Conservation (phyloP, 2,113 vertebrate species). For the Heteronetta atricapilla region DNA sequence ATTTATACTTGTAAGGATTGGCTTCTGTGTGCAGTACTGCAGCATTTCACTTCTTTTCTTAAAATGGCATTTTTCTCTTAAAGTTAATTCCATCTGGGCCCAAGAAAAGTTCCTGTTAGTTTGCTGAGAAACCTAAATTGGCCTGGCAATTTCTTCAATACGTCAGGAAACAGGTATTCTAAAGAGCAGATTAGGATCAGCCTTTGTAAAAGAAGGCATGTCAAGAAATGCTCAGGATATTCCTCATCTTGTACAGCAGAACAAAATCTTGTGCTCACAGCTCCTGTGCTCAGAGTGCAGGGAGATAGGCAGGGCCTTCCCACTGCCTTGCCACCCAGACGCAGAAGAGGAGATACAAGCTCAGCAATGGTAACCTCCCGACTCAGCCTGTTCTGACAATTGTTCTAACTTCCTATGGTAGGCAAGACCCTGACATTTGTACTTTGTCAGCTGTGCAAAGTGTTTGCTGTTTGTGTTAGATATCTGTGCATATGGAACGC, state of each 20-base stretch:
- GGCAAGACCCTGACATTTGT: background rate
- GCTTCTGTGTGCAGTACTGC: background rate
- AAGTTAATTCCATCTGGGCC: background rate
- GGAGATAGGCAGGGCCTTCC: background rate
- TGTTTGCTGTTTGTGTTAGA: background rate
- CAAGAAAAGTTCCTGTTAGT: background rate
- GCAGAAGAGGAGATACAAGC: background rate
- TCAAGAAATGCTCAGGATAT: background rate
- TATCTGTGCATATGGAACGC: no score
- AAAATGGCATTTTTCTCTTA: constrained; percentile 2
- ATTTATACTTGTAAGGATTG: background rate
- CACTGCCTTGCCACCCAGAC: background rate
- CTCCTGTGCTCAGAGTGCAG: background rate
- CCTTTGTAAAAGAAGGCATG: background rate
- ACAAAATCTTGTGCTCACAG: background rate
- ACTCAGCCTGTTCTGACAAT: background rate
- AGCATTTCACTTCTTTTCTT: background rate
- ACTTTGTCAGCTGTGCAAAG: background rate
- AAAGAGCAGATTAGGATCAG: background rate
- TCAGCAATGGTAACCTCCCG: background rate
- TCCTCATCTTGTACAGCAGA: background rate
- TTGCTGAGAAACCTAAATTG: background rate
- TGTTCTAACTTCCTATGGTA: background rate
- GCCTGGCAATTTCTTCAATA: background rate
- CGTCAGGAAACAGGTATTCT: background rate